Base-by-base conservation (phyloP, 1,140 invertebrate species). In the Bursaphelenchus mucronatus region DNA sequence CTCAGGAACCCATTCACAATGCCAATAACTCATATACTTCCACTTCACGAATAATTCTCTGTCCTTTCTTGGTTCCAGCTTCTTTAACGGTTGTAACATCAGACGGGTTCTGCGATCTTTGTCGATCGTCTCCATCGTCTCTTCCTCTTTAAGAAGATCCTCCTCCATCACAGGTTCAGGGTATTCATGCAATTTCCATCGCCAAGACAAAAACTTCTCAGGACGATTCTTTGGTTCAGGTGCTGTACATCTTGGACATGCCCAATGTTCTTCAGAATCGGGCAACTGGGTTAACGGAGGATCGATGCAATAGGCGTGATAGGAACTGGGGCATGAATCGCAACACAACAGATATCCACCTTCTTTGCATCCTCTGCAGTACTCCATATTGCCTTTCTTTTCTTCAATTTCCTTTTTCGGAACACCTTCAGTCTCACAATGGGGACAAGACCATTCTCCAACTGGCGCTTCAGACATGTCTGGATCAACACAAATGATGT, bases 31-130 rank as follows among this genome's bases (percentile, higher is more conserved):
- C 52, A 54, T 15, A 21, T 54, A 54, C 43, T 88, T 87, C 91
- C 92, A 98, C 83, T 97, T 97, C 39, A 99, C 90, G 79, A 98
- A 97, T 79, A 95, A 98, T 83, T 99, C 94, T 9, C 95, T 85
- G 3, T 87, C 88, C 84, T 61, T 85, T 83, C 59, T 76, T 9
- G 67, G 64, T 55, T 73, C 74, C 65, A 75, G 73, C 51, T 76
- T 76, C 40, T 63, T 67, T 62, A 64, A 64, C 53, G 68, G 81
- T 45, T 62, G 70, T 40, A 76, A 58, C 63, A 58, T 69, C 50
- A 54, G 72, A 51, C 15, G 66, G 57, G 43, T 62, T 66, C 66
- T 13, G 67, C 75, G 21, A 53, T 68, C 19, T 83, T 84, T 8
- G 40, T 66, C 62, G 45, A 66, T 40, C 39, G 55, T 62, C 3